Conservation (phyloP, 2,113 vertebrate genomes). For the Myotis davidii region DNA sequence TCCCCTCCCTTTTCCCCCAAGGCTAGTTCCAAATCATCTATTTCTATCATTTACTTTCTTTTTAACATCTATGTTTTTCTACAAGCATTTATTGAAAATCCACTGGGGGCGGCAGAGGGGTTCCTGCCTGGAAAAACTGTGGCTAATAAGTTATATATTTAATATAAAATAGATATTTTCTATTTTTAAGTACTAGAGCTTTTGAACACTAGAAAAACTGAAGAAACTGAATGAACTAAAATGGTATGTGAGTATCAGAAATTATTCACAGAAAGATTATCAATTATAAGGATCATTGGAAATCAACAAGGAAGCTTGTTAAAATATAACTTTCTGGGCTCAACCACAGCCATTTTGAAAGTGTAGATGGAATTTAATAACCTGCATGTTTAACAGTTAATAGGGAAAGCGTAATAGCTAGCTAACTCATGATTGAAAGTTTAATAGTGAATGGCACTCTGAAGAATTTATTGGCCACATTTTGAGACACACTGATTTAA, state of each 20-base stretch:
- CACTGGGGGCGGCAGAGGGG: rapidly evolving
- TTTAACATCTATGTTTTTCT: background rate
- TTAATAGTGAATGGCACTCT: background rate
- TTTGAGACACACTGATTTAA: background rate
- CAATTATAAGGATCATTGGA: background rate
- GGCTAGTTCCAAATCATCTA: background rate
- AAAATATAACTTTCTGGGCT: background rate
- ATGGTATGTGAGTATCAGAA: background rate
- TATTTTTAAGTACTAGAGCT: background rate
- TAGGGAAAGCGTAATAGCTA: background rate
- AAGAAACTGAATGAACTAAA: background rate
- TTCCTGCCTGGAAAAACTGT: background rate
- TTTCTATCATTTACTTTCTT: background rate
- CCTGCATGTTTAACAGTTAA: background rate
- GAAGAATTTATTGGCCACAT: background rate
- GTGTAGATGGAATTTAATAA: background rate
- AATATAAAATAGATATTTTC: background rate
- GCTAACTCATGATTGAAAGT: background rate
- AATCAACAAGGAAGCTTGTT: background rate
- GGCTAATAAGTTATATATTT: background rate
- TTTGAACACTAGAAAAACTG: background rate
- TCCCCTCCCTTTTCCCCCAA: background rate
- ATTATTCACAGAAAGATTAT: background rate
- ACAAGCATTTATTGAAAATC: background rate
- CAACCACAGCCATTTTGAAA: background rate